These are phyloP conservation scores for Proterorhinus semilunaris DNA, from an alignment of 2,113 vertebrate species.

Conservation along the genomic window DNA sequence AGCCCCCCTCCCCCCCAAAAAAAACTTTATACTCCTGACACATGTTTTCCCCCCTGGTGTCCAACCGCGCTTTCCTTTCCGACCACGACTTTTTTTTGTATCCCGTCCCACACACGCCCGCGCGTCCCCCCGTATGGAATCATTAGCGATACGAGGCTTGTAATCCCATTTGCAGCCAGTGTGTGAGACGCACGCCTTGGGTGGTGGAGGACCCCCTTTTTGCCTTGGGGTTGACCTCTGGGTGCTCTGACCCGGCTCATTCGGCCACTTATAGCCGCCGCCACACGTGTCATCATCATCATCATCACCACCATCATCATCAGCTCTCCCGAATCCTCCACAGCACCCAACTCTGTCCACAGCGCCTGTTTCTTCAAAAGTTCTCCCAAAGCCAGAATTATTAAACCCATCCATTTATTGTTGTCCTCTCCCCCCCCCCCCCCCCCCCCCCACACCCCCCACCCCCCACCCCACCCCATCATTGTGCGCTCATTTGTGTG, in stretches of 20 bases:
- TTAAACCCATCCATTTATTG: conserved; percentile 19
- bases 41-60: background rate
- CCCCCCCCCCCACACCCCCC: too few relatives aligned
- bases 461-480: conserved; percentile 45
- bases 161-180: conserved; percentile 45
- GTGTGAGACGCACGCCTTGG: conserved; percentile 42
- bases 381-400: conserved; percentile 47
- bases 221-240: conserved; percentile 62
- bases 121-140: conserved; percentile 22
- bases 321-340: conserved; percentile 5
- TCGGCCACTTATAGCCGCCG: conserved; percentile 50
- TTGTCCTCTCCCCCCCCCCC: conserved; percentile 56
- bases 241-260: conserved; percentile 53
- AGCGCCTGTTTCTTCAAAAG: conserved; percentile 50
- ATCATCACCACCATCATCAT: too few relatives aligned
- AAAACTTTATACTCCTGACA: conserved; percentile 3
- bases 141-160: conserved; percentile 39
- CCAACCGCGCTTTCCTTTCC: background rate
- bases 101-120: conserved; percentile 1
- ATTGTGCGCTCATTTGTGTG: conserved; percentile 54
- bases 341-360: conserved; percentile 45
- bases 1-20: too few relatives aligned
- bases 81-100: too few relatives aligned
- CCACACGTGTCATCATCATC: conserved; percentile 30
- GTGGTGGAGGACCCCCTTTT: conserved; percentile 31